phyloP scores from a whole-genome alignment of 2,113 vertebrate genomes.

The Promerops cafer region DNA sequence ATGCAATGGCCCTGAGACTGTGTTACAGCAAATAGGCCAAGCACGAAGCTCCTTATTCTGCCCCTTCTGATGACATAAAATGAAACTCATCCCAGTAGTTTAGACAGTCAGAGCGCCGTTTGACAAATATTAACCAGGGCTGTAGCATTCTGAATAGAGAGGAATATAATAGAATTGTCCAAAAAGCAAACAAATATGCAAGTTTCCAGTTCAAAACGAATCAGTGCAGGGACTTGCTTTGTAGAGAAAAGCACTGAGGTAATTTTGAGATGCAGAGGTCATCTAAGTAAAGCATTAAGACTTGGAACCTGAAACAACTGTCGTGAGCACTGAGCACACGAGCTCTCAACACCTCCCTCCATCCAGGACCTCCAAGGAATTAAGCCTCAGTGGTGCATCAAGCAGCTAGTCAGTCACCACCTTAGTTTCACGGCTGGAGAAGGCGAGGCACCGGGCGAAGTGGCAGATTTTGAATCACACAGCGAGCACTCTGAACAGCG shows the following conservation, averaged over 20 bases:
- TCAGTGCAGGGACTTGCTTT: not conserved
- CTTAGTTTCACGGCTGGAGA: not conserved
- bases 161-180: not conserved
- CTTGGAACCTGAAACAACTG: not conserved
- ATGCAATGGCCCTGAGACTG: constrained; percentile 71
- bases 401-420: not conserved
- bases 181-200: constrained; percentile 24
- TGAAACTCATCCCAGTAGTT: constrained; percentile 67
- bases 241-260: not conserved
- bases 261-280: not conserved
- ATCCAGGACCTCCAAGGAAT: not conserved
- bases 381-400: not conserved
- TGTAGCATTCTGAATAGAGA: constrained; percentile 28
- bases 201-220: not conserved
- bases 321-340: fast-evolving
- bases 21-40: constrained; percentile 68
- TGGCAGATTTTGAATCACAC: fast-evolving
- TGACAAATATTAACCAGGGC: constrained; percentile 72
- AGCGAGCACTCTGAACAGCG: fast-evolving
- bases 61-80: constrained; percentile 69
- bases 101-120: constrained; percentile 59
- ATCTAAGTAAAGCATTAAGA: not conserved
- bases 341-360: not conserved
- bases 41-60: constrained; percentile 69
- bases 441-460: not conserved